Evolutionary conservation across 2,888 invertebrate genomes (phyloP).

Genomic region (Drosophila pullipes): DNA sequence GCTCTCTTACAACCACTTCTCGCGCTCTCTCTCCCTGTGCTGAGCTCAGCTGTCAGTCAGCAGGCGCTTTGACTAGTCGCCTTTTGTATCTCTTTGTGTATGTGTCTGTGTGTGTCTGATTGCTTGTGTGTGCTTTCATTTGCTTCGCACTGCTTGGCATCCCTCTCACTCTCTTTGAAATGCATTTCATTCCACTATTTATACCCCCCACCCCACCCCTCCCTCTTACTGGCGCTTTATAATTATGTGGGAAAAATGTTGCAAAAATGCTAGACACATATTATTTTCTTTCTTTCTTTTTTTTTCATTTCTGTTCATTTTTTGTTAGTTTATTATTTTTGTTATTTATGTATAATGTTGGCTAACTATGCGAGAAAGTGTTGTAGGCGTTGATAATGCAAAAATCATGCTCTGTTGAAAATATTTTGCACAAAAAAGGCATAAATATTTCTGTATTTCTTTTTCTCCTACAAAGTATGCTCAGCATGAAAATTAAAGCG

Average conservation of each 20-base stretch:
- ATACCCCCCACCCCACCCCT: not conserved
- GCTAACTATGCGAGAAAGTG: conserved; percentile 76
- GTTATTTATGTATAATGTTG: conserved; percentile 43
- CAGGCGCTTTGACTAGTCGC: conserved; percentile 48
- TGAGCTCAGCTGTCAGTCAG: conserved; percentile 56
- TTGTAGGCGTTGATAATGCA: conserved; percentile 69
- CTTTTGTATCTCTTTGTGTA: conserved; percentile 19
- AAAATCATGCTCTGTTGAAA: conserved; percentile 42
- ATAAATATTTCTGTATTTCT: conserved; percentile 20
- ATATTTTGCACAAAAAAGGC: conserved; percentile 12
- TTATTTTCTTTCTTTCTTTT: conserved; percentile 34
- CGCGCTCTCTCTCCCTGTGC: not conserved
- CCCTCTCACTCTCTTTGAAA: conserved; percentile 18
- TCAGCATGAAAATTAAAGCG: conserved; percentile 16
- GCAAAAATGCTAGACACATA: conserved; percentile 78
- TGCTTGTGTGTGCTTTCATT: conserved; percentile 36
- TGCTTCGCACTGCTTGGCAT: conserved; percentile 27
- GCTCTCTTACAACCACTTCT: conserved; percentile 2
- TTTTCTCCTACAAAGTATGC: not conserved
- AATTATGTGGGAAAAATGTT: conserved; percentile 78
- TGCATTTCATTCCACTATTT: conserved; percentile 30
- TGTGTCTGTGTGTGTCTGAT: not conserved
- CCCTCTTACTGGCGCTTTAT: conserved; percentile 52
- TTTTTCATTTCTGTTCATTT: conserved; percentile 18
- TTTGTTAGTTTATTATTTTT: conserved; percentile 26